Percentiles rank a stretch among this genome's conserved stretches.
phyloP scores from a whole-genome alignment of 2,888 invertebrate species.

The Pharmacophagus antenor region DNA sequence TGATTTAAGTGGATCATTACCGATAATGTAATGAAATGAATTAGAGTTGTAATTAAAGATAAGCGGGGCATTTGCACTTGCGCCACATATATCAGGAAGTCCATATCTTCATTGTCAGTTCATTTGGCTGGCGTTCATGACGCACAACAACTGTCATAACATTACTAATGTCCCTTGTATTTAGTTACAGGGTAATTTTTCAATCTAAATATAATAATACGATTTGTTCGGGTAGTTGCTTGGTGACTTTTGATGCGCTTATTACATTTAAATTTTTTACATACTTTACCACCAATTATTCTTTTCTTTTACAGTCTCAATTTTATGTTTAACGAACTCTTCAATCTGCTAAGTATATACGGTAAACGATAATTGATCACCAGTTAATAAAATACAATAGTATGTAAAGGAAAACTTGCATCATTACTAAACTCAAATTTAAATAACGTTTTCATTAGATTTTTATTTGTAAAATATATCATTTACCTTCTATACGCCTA shows the following conservation, averaged over 20 bases:
- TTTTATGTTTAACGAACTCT: background rate
- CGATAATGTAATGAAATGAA: constrained; percentile 33
- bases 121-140: constrained; percentile 63
- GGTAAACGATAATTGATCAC: background rate
- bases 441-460: background rate
- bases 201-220: constrained; percentile 41
- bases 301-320: background rate
- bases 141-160: constrained; percentile 64
- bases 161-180: constrained; percentile 52
- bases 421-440: background rate
- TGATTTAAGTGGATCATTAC: background rate
- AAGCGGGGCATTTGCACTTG: constrained; percentile 50
- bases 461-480: background rate
- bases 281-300: background rate
- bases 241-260: constrained; percentile 39
- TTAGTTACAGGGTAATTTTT: constrained; percentile 47
- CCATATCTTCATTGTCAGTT: constrained; percentile 56
- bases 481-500: background rate
- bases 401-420: background rate
- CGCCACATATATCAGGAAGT: constrained; percentile 64
- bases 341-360: background rate
- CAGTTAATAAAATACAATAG: background rate
- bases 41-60: constrained; percentile 40
- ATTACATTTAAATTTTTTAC: background rate
- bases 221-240: constrained; percentile 34